Conservation (phyloP, 2,888 invertebrate genomes). For the Synanthedon tipuliformis region DNA sequence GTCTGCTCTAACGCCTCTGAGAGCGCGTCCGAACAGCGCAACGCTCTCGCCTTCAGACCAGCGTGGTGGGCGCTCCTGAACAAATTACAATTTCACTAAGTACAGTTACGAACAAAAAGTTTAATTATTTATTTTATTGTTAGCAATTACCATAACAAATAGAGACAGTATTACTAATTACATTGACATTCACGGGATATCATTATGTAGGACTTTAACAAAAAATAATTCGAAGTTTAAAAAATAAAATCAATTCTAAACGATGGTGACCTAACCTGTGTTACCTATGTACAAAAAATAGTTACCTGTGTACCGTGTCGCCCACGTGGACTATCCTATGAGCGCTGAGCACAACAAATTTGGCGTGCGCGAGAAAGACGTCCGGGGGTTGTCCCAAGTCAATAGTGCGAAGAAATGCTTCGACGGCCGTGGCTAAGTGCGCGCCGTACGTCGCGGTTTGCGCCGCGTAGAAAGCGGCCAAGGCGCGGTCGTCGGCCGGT, state of each 20-base stretch:
- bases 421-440: conserved; percentile 88
- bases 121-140: too few species aligned
- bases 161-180: too few species aligned
- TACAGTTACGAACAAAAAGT: too few species aligned
- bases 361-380: conserved; percentile 92
- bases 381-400: conserved; percentile 95
- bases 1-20: conserved; percentile 85
- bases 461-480: conserved; percentile 87
- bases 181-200: too few species aligned
- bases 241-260: too few species aligned
- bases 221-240: too few species aligned
- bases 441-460: conserved; percentile 88
- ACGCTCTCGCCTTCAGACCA: conserved; percentile 78
- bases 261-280: too few species aligned
- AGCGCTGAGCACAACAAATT: conserved; percentile 93
- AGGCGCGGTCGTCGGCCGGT: conserved; percentile 83
- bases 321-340: conserved; percentile 95
- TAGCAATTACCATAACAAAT: too few species aligned
- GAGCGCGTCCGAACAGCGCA: conserved; percentile 82
- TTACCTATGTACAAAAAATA: neutral
- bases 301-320: conserved; percentile 83
- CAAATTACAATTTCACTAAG: conserved; percentile 2
- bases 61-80: conserved; percentile 80
- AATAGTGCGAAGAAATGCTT: conserved; percentile 90
- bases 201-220: too few species aligned